Conservation (phyloP, 2,888 invertebrate genomes). For the Pycnomerus fuliginosus region DNA sequence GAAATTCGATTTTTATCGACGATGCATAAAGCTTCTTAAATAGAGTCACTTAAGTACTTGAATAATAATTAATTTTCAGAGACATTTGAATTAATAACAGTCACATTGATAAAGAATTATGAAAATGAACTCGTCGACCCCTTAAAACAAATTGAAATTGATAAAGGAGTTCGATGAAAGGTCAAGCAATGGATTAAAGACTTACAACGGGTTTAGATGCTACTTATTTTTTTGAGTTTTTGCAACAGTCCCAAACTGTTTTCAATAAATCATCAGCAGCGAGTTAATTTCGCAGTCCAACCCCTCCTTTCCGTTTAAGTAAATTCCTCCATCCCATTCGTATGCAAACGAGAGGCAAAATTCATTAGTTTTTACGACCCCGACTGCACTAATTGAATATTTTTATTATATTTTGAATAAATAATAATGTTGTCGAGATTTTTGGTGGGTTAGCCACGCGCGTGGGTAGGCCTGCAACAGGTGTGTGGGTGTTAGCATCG, state of each 20-base stretch:
- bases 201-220: neutral
- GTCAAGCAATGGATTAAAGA: neutral
- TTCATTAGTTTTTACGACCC: slow-evolving; percentile 9
- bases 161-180: too few species aligned
- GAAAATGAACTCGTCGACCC: too few species aligned
- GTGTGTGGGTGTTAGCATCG: slow-evolving; percentile 24
- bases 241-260: too few species aligned
- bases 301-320: too few species aligned
- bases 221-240: neutral
- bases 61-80: too few species aligned
- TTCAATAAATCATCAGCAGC: slow-evolving; percentile 10
- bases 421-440: slow-evolving; percentile 7
- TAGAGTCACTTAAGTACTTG: too few species aligned
- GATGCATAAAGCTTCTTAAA: too few species aligned
- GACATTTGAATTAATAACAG: too few species aligned
- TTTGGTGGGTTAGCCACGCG: slow-evolving; percentile 3
- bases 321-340: slow-evolving; percentile 8
- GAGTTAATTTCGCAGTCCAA: too few species aligned
- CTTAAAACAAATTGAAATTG: too few species aligned
- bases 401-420: neutral
- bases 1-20: too few species aligned
- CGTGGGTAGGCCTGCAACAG: slow-evolving; percentile 19
- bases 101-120: too few species aligned
- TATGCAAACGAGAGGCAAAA: slow-evolving; percentile 5
- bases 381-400: slow-evolving; percentile 8